Conservation (phyloP, 1,140 invertebrate species). For the Araneus ventricosus region DNA sequence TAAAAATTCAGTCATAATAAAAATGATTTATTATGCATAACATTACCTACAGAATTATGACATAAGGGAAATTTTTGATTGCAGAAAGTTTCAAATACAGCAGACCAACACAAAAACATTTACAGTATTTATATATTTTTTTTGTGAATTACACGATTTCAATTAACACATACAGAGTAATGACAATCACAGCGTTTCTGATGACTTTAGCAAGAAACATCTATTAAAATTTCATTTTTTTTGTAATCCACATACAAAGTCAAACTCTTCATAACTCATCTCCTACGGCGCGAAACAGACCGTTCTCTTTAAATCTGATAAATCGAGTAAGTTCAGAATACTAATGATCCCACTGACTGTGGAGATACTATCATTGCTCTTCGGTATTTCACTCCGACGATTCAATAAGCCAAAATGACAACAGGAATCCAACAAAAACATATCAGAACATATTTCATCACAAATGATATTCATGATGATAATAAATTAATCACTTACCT, state of each 20-base stretch:
- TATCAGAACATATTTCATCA: background rate
- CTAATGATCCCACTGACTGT: slow-evolving; percentile 38
- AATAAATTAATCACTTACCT: background rate
- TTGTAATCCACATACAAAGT: background rate
- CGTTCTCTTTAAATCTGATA: slow-evolving; percentile 25
- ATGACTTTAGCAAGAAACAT: background rate
- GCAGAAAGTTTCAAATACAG: too few species aligned
- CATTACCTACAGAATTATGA: too few species aligned
- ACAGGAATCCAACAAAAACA: background rate
- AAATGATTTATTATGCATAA: too few species aligned
- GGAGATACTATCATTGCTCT: background rate
- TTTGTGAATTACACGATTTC: too few species aligned
- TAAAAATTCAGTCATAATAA: too few species aligned
- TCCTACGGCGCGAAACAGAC: slow-evolving; percentile 21
- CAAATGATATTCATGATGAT: background rate
- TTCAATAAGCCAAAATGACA: slow-evolving; percentile 12
- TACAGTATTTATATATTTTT: too few species aligned
- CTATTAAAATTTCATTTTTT: background rate
- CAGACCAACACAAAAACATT: too few species aligned
- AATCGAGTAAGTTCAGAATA: slow-evolving; percentile 44
- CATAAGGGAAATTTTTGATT: too few species aligned
- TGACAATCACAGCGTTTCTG: background rate
- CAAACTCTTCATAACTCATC: too few species aligned
- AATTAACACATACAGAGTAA: background rate
- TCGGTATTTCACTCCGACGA: background rate